Evolutionary conservation across 2,113 vertebrate genomes (phyloP), one percentile per base, ranked within the genome.

Genomic region (Chaenogobius annularis): DNA sequence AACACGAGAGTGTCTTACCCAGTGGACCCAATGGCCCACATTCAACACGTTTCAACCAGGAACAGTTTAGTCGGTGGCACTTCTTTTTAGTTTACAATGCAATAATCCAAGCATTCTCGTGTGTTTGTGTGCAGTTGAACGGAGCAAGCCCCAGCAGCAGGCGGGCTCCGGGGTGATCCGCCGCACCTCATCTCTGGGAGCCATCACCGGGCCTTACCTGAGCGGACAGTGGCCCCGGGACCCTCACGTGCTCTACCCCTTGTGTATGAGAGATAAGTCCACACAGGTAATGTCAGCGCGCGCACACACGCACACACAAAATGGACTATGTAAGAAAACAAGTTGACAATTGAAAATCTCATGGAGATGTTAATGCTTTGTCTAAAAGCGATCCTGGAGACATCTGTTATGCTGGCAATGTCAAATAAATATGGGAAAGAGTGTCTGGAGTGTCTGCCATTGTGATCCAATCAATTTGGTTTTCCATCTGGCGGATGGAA

Each of bases 221-320:
- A 95, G 94, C 63, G 96, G 96, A 87, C 96, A 95, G 92, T 97
- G 96, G 95, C 96, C 95, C 65, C 92, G 94, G 71, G 95, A 97
- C 85, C 94, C 94, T 78, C 93, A 96, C 78, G 89, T 92, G 83
- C 93, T 94, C 88, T 94, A 94, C 91, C 92, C 94, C 72, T 96
- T 92, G 81, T 97, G 95, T 92, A 95, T 96, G 95, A 98, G 95
- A 93, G 96, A 97, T 88, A 96, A 96, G 92, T 92, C 95, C 81
- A 96, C 96, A 83, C 96, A 98, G 96, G 96, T 98, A 95, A 73
- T 14, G 22, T 4, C 4, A 58, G 14, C 23, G 31, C 56, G 11
- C 4, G 5, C 22, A 14, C 10, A 50, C 47, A 50, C 13, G 10
- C 37, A 43, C 50, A 37, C 23, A 35, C 35, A 35, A 3, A 35